These are phyloP conservation scores for Oryzias woworae DNA, from an alignment of 2,113 vertebrate species.

Conservation along the genomic window DNA sequence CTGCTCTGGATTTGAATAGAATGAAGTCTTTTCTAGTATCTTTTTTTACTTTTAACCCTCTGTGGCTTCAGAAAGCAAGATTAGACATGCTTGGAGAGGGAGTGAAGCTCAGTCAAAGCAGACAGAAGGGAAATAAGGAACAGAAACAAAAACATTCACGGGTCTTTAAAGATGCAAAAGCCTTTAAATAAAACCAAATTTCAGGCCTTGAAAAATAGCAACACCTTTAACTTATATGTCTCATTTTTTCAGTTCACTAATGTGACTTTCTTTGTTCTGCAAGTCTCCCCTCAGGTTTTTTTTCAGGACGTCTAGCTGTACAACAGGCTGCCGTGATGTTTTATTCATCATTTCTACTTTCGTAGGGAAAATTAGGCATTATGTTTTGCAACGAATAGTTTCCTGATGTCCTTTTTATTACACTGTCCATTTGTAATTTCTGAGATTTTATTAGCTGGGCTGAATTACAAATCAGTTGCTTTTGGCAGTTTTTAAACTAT, in stretches of 20 bases:
- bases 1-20: constrained; percentile 58
- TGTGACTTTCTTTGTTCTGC: constrained; percentile 45
- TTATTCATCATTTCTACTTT: constrained; percentile 59
- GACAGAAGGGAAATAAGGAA: constrained; percentile 35
- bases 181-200: constrained; percentile 49
- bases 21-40: constrained; percentile 49
- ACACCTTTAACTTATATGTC: constrained; percentile 32
- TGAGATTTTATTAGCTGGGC: constrained; percentile 33
- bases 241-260: constrained; percentile 24
- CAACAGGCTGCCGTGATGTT: constrained; percentile 42
- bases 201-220: constrained; percentile 32
- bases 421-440: constrained; percentile 37
- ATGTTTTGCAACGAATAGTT: constrained; percentile 56
- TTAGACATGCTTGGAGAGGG: constrained; percentile 31
- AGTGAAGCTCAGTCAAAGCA: constrained; percentile 25
- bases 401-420: constrained; percentile 49
- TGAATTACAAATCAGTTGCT: constrained; percentile 43
- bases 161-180: constrained; percentile 42
- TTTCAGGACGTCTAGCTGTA: constrained; percentile 29
- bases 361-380: constrained; percentile 56
- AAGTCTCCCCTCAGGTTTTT: constrained; percentile 34
- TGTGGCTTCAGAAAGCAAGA: constrained; percentile 50
- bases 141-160: constrained; percentile 8
- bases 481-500: constrained; percentile 34
- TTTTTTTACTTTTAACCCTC: constrained; percentile 13